Evolutionary conservation across 2,113 vertebrate genomes (phyloP).

Genomic region (Cepphus grylle): DNA sequence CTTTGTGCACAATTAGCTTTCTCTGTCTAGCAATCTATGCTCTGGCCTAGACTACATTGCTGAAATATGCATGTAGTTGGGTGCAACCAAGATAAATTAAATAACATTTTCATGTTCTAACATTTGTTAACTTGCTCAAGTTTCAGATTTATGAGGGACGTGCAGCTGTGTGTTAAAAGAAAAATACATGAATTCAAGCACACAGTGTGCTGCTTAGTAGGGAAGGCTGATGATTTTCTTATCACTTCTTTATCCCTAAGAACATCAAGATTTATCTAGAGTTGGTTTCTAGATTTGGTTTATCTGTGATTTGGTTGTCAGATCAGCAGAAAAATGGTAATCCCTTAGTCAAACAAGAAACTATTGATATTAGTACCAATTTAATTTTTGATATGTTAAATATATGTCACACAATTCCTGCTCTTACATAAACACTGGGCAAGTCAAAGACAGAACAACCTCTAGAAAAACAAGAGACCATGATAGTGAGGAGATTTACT

Average conservation of each 20-base stretch:
- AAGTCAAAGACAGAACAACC: not conserved
- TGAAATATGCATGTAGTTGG: not conserved
- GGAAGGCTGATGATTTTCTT: not conserved
- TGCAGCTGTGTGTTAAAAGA: not conserved
- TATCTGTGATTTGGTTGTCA: not conserved
- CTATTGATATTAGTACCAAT: not conserved
- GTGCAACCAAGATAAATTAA: not conserved
- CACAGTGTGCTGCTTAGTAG: not conserved
- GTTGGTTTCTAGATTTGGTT: not conserved
- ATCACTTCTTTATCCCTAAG: not conserved
- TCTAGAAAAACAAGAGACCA: not conserved
- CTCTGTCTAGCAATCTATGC: not conserved
- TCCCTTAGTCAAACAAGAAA: not conserved
- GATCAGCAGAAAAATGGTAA: not conserved
- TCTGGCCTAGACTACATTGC: not conserved
- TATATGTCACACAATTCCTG: not conserved
- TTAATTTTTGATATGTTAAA: not conserved
- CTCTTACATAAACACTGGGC: not conserved
- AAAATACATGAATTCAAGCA: not conserved
- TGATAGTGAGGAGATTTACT: not conserved
- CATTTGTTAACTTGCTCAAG: not conserved
- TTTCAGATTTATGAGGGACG: not conserved
- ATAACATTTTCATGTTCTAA: not conserved
- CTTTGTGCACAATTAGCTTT: not conserved
- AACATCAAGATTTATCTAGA: not conserved